Conservation (phyloP, 2,888 invertebrate genomes). For the Halictus ligatus region DNA sequence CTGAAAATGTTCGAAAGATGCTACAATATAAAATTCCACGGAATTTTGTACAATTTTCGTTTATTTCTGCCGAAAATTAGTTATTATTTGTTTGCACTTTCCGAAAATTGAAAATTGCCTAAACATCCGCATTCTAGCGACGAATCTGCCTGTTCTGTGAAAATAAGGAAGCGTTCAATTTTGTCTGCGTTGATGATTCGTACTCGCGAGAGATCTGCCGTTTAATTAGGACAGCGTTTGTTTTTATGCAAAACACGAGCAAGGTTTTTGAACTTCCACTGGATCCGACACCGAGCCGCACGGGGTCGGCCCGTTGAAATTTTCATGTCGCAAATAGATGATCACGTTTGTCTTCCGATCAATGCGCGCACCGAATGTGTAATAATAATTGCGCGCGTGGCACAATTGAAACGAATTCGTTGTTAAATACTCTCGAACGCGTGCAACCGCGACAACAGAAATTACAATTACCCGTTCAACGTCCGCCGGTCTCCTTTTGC, state of each 20-base stretch:
- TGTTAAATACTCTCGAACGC: constrained; percentile 19
- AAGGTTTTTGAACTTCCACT: constrained; percentile 11
- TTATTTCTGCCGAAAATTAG: no score
- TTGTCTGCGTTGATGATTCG: background rate
- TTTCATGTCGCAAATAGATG: constrained; percentile 43
- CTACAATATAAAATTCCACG: no score
- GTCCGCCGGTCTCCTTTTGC: background rate
- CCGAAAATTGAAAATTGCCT: no score
- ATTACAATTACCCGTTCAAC: constrained; percentile 41
- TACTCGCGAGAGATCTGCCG: background rate
- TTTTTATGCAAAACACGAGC: background rate
- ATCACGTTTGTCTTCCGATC: constrained; percentile 39
- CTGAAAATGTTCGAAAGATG: no score
- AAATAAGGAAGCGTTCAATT: no score
- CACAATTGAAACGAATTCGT: constrained; percentile 32
- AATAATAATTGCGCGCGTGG: constrained; percentile 50
- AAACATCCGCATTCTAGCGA: no score
- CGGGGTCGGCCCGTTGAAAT: constrained; percentile 28
- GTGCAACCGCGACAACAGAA: constrained; percentile 31
- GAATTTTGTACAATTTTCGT: no score
- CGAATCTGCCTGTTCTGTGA: no score
- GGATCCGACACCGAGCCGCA: constrained; percentile 22
- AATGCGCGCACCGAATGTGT: constrained; percentile 29
- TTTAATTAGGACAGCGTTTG: background rate
- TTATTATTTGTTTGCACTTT: no score